Evolutionary conservation across 2,113 vertebrate species (phyloP), one percentile per base, ranked within the genome.

Genomic region (Sebastes fasciatus): DNA sequence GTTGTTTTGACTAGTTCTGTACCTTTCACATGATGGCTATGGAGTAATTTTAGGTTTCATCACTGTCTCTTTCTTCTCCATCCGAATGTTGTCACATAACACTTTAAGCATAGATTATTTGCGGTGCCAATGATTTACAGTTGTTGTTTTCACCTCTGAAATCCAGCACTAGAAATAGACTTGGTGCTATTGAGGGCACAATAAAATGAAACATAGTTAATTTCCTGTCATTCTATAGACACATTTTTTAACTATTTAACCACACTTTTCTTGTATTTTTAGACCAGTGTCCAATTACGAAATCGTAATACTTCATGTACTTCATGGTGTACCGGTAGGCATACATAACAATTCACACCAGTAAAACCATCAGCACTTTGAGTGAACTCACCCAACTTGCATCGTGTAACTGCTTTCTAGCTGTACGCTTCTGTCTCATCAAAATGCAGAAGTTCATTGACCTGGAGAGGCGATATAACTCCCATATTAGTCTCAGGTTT

Each of bases 371-470:
- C 4, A 11, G 34, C 42, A 19, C 11, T 43, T 19, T 42, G 4
- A 40, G 46, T 48, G n/a, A 51, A 26, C 40, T 16, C 40, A 19
- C 10, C 1, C 19, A 42, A 12, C 21, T 40, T 65, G 48, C 19
- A 66, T 11, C 48, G 64, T 60, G 64, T 40, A 13, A 2, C 23
- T 48, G 63, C 48, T 13, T 21, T 64, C 16, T 13, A 42, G 42
- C 19, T 23, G 3, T 6, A 63, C 9, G 23, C 10, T 3, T 42
- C 4, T 52, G 26, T 64, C 34, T 68, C 40, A 48, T 77, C 21
- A 42, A 14, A 63, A 49, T 64, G 10, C 61, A 73, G 26, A 71
- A 8, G 17, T 82, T 71, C 13, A 43, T 13, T 60, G 21, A 70
- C 43, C 61, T 68, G 2, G 17, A 42, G 13, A 54, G 26, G 62